A percentile compares a stretch with the other conserved stretches of the same genome.
Conservation (phyloP, 2,888 invertebrate species). For the Oscheius sp. region DNA sequence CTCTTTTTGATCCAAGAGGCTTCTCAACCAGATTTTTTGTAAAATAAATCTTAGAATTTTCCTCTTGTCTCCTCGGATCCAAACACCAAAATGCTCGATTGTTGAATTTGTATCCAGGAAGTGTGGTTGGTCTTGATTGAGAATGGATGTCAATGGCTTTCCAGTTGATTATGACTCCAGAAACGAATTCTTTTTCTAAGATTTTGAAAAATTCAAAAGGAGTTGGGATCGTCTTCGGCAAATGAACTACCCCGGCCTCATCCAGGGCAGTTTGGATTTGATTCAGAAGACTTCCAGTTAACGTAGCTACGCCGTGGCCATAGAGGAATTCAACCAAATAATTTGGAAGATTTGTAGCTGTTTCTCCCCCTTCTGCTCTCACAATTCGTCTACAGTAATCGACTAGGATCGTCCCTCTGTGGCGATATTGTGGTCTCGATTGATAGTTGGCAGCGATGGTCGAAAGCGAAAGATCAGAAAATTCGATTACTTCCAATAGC, state of each 20-base stretch:
- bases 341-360: background rate
- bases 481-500: conserved; percentile 29
- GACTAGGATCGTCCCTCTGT: conserved; percentile 35
- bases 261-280: background rate
- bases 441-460: conserved; percentile 20
- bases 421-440: conserved; percentile 31
- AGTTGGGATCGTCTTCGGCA: background rate
- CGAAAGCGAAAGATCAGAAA: background rate
- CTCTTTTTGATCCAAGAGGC: background rate
- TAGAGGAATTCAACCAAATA: background rate
- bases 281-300: background rate
- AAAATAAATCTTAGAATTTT: conserved; percentile 18
- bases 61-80: no score
- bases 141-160: conserved; percentile 9
- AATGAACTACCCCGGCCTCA: background rate
- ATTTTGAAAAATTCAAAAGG: background rate
- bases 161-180: conserved; percentile 17
- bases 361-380: background rate
- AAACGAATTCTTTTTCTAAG: background rate
- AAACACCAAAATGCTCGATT: conserved; percentile 13
- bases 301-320: background rate
- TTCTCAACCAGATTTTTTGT: background rate
- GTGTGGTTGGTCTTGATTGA: background rate
- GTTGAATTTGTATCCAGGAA: conserved; percentile 11
- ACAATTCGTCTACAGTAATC: conserved; percentile 37